Evolutionary conservation across 2,888 invertebrate genomes (phyloP).

Genomic region (Melanostoma scalare): DNA sequence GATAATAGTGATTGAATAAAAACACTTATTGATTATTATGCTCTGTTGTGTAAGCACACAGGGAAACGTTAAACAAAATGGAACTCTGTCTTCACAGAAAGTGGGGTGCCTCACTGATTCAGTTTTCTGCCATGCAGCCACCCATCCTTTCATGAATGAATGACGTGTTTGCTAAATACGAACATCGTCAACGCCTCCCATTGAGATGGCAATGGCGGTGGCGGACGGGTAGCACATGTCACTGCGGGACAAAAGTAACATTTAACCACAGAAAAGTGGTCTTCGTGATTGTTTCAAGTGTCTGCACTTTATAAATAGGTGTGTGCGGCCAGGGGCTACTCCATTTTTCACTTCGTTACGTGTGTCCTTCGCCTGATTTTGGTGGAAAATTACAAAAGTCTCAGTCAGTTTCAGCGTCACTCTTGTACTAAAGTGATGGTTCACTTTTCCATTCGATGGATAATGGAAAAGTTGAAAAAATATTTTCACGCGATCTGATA

Average conservation of each 20-base stretch:
- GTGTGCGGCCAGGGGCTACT: background rate
- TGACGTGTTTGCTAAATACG: conserved; percentile 57
- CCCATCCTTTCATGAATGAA: conserved; percentile 43
- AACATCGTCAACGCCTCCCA: conserved; percentile 16
- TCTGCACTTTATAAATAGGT: conserved; percentile 67
- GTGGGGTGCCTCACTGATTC: background rate
- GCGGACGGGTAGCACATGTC: conserved; percentile 32
- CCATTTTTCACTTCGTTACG: conserved; percentile 25
- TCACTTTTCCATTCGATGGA: background rate
- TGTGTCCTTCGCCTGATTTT: conserved; percentile 33
- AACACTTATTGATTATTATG: conserved; percentile 69
- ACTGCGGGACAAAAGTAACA: conserved; percentile 62
- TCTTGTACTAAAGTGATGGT: conserved; percentile 18
- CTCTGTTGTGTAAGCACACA: conserved; percentile 43
- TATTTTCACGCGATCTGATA: conserved; percentile 2
- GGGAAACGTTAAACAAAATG: conserved; percentile 52
- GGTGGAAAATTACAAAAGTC: conserved; percentile 37
- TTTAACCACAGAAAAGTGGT: conserved; percentile 65
- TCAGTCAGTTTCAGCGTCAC: background rate
- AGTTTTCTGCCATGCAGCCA: background rate
- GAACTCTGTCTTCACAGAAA: conserved; percentile 8
- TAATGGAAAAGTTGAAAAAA: conserved; percentile 35
- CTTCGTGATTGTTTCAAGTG: conserved; percentile 71
- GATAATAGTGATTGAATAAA: conserved; percentile 61
- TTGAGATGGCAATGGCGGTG: conserved; percentile 5